These are phyloP conservation scores for Punctoribates punctum DNA, from an alignment of 2,888 invertebrate genomes.

Conservation along the genomic window DNA sequence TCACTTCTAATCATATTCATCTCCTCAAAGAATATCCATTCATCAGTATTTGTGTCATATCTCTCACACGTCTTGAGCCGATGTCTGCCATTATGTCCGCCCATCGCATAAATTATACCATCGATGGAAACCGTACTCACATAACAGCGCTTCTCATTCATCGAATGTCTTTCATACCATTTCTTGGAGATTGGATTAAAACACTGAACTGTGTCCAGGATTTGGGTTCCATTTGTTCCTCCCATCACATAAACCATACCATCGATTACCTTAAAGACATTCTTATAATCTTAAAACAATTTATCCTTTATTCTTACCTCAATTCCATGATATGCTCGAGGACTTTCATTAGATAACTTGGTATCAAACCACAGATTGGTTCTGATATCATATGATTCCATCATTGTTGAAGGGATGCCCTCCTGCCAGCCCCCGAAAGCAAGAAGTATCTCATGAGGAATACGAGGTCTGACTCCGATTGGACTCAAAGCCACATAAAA, in stretches of 20 bases:
- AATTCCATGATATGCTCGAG: conserved; percentile 43
- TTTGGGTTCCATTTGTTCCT: conserved; percentile 56
- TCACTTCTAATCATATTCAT: conserved; percentile 67
- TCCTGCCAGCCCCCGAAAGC: conserved; percentile 62
- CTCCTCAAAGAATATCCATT: conserved; percentile 54
- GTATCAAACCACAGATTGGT: conserved; percentile 67
- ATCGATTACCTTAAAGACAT: neutral
- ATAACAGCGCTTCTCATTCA: conserved; percentile 58
- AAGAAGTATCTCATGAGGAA: conserved; percentile 59
- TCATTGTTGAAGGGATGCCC: conserved; percentile 71
- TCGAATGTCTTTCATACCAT: conserved; percentile 56
- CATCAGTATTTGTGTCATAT: conserved; percentile 53
- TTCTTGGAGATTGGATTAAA: conserved; percentile 52
- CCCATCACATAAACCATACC: conserved; percentile 56
- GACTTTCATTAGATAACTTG: neutral
- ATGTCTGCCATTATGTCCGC: conserved; percentile 55
- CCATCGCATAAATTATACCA: conserved; percentile 53
- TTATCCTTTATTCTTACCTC: too few species aligned
- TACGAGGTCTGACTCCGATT: conserved; percentile 59
- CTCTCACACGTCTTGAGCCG: conserved; percentile 53
- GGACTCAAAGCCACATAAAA: conserved; percentile 29
- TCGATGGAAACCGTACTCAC: conserved; percentile 62
- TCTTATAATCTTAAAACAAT: neutral
- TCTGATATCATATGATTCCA: conserved; percentile 57
- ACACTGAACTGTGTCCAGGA: conserved; percentile 54